Base-by-base conservation (phyloP, 2,888 invertebrate species). In the Cheilosia soror region DNA sequence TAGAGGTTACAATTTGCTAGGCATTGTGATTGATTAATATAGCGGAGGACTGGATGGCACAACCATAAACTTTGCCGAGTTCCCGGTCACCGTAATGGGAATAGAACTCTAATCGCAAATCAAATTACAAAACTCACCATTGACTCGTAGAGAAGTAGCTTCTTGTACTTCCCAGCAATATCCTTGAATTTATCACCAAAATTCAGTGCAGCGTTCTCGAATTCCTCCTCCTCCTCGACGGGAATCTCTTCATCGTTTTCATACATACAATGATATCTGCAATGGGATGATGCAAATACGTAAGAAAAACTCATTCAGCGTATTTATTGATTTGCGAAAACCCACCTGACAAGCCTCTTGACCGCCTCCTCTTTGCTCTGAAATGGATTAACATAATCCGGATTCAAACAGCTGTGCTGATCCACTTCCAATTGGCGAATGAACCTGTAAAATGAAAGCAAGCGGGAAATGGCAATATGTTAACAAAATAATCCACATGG, bases 351-450 rank as follows among this genome's bases (percentile, higher is more conserved):
- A 62, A 97, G 92, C 65, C 96, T 93, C 89, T 96, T 95, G 87
- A 96, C 96, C 0, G 96, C 96, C 90, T 97, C 96, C 82, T 94
- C 94, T 88, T 95, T 95, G 88, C 94, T 94, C 82, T 93, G 92
- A 90, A 96, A 97, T 15, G 96, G 96, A 69, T 94, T 94, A 85
- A 94, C 94, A 62, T 95, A 94, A 90, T 97, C 96, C 1, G 96
- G 96, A 90, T 95, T 95, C 31, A 95, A 91, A 63, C 95, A 96
- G 80, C 95, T 95, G 88, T 94, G 94, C 91, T 96, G 96, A 92
- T 97, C 96, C 63, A 95, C 95, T 89, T 94, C 94, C 89, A 96
- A 90, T 90, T 96, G 96, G 77, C 95, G 95, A 88, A 96, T 96
- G 89, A 96, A 94, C 89, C 96, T 96, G 89, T 53, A 89, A 87